These are phyloP conservation scores for Marmota flaviventris DNA, from an alignment of 2,113 vertebrate genomes.

Conservation along the genomic window DNA sequence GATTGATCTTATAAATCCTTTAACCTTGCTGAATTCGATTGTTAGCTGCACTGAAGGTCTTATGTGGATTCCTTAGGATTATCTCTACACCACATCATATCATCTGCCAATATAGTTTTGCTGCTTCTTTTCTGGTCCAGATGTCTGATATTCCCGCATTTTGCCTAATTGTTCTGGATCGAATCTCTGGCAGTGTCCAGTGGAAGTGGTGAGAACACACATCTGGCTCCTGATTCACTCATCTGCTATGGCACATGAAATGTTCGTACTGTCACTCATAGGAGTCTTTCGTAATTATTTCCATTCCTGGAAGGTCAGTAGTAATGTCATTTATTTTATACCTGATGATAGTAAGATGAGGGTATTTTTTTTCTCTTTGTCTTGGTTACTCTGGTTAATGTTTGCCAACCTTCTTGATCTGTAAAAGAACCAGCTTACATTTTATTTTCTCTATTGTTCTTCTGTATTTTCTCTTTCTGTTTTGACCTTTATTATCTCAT, in stretches of 20 bases:
- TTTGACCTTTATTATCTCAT: background rate
- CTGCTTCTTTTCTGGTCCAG: background rate
- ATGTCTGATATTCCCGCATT: background rate
- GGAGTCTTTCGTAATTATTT: background rate
- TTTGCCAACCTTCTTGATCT: background rate
- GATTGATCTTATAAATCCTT: background rate
- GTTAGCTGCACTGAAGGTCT: background rate
- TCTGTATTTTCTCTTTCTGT: background rate
- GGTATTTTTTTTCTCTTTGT: background rate
- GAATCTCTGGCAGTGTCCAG: background rate
- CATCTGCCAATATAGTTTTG: background rate
- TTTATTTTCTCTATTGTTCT: background rate
- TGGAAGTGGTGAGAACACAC: background rate
- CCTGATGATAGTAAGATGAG: background rate
- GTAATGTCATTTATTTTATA: background rate
- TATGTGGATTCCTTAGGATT: background rate
- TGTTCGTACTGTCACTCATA: too few species aligned
- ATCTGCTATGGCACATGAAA: too few species aligned
- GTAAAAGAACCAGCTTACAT: background rate
- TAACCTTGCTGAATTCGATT: background rate
- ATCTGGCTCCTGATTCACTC: background rate
- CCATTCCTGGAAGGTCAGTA: background rate
- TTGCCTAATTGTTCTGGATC: background rate
- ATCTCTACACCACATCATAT: background rate
- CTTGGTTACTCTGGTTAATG: background rate